A percentile compares a stretch with the other conserved stretches of the same genome.
These are phyloP conservation scores for Arothron firmamentum DNA, from an alignment of 2,113 vertebrate genomes.

Conservation along the genomic window DNA sequence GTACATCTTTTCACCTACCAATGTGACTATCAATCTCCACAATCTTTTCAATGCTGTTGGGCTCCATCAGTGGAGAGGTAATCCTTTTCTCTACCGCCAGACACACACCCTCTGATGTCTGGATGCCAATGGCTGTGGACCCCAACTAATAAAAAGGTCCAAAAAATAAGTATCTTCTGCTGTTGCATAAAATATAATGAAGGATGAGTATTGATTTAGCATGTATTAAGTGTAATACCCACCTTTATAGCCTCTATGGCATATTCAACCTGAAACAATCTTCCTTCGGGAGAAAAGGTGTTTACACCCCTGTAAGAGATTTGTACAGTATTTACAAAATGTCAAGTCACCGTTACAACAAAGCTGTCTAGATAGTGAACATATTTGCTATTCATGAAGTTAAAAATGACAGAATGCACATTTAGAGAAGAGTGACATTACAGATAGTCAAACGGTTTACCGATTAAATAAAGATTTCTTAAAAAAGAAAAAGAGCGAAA, in stretches of 20 bases:
- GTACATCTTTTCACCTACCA: conserved; percentile 69
- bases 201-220: background rate
- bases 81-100: conserved; percentile 98
- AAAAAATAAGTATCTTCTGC: background rate
- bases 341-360: background rate
- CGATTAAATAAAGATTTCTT: background rate
- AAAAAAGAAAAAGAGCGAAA: conserved; percentile 18
- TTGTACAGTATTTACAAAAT: background rate
- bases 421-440: too few species aligned
- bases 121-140: conserved; percentile 97
- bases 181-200: too few species aligned
- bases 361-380: background rate
- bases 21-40: conserved; percentile 97
- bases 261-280: conserved; percentile 99
- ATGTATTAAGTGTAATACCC: conserved; percentile 22
- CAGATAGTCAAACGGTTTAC: background rate
- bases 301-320: conserved; percentile 87
- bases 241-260: conserved; percentile 99
- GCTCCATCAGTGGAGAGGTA: conserved; percentile 97
- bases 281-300: conserved; percentile 97
- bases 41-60: conserved; percentile 98
- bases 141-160: conserved; percentile 77
- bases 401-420: too few species aligned
- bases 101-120: conserved; percentile 94
- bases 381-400: too few species aligned